Conservation (phyloP, 2,888 invertebrate genomes). For the Microctonus brassicae region DNA sequence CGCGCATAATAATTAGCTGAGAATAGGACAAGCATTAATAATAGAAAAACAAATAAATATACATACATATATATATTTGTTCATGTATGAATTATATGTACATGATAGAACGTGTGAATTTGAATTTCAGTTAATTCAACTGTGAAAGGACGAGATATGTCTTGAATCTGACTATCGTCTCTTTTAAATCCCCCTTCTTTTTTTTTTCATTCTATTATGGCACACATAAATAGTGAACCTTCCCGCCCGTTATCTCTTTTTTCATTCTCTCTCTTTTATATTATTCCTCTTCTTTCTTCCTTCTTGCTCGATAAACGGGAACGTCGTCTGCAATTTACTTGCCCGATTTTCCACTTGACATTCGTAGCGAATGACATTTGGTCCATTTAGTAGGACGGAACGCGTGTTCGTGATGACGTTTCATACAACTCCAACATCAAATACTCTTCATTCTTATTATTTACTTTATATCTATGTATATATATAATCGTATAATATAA, state of each 20-base stretch:
- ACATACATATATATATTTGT: background rate
- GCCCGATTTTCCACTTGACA: constrained; percentile 65
- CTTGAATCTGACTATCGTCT: background rate
- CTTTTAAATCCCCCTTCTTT: background rate
- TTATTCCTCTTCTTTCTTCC: constrained; percentile 16
- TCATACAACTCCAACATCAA: constrained; percentile 25
- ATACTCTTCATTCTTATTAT: constrained; percentile 22
- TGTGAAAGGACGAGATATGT: background rate
- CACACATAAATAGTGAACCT: constrained; percentile 7
- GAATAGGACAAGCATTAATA: background rate
- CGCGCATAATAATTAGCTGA: background rate
- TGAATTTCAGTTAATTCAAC: background rate
- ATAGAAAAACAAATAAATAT: background rate
- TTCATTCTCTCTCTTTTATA: background rate
- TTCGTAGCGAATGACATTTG: constrained; percentile 51
- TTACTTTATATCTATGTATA: background rate
- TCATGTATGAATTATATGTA: no score
- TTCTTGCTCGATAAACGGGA: constrained; percentile 28
- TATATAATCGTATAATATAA: background rate
- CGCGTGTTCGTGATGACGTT: constrained; percentile 39
- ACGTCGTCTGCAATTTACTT: constrained; percentile 53
- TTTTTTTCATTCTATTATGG: constrained; percentile 10
- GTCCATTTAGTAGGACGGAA: constrained; percentile 43
- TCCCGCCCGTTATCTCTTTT: background rate
- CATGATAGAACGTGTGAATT: background rate